Conservation (phyloP, 1,140 invertebrate genomes). For the Cotesia chilonis region DNA sequence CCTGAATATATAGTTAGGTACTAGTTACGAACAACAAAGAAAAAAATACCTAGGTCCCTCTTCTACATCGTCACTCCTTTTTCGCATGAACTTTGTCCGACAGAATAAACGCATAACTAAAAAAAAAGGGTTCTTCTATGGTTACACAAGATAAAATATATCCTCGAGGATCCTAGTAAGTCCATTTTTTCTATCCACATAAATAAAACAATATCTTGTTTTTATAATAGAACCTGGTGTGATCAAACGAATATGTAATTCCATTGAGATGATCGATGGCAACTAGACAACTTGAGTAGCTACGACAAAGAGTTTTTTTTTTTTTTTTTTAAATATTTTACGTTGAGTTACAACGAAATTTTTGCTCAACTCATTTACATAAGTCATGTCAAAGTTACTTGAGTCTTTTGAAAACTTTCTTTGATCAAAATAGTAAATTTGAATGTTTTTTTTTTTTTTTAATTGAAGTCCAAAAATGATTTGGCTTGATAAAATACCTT, state of each 20-base stretch:
- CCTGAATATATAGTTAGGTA: constrained; percentile 20
- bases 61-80: constrained; percentile 7
- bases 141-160: constrained; percentile 1
- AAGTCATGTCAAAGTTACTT: too few relatives aligned
- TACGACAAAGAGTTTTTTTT: constrained; percentile 23
- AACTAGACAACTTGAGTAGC: constrained; percentile 2
- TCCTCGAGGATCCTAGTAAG: background rate
- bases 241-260: constrained; percentile 36
- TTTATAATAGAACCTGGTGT: constrained; percentile 19
- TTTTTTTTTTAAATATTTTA: too few relatives aligned
- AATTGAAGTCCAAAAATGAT: too few relatives aligned
- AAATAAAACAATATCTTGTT: constrained; percentile 39
- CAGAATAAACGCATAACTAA: background rate
- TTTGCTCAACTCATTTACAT: too few relatives aligned
- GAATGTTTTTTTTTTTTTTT: constrained; percentile 17
- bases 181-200: constrained; percentile 3
- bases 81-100: constrained; percentile 3
- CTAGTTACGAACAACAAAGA: constrained; percentile 36
- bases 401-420: background rate
- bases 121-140: constrained; percentile 13
- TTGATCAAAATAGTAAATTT: constrained; percentile 19
- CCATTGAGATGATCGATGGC: constrained; percentile 27
- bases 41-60: constrained; percentile 35
- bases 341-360: too few relatives aligned
- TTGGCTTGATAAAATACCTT: too few relatives aligned